Base-by-base conservation (phyloP, 2,113 vertebrate species). In the Phaethon lepturus region DNA sequence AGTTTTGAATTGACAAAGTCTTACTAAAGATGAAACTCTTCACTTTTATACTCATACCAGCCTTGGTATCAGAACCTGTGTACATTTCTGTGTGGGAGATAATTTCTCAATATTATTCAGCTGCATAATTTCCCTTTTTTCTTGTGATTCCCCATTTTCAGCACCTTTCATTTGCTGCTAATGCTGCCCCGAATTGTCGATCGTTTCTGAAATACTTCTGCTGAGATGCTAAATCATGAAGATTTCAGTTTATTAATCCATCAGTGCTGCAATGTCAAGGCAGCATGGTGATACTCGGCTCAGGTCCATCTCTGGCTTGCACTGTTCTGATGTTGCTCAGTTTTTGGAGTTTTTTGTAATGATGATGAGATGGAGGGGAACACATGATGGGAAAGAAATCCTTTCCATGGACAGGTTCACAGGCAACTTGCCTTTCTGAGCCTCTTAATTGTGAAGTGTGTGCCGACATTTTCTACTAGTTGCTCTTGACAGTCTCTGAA, bases 21-120 rank as follows among this genome's bases (percentile, higher is more conserved):
- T 82, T 90, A 93, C 47, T 94, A 73, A 96, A 96, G 87, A 66
- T 66, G 96, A 95, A 97, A 97, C 87, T 90, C 86, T 72, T 95
- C 93, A 88, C 85, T 96, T 96, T 89, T 91, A 76, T 52, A 89
- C 44, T 91, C 80, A 62, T 58, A 93, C 42, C 73, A 91, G 42
- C 42, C 74, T 53, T 72, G 38, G 80, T 93, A 79, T 85, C 83
- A 87, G 74, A 93, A 95, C 58, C 49, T 69, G 66, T 73, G 53
- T 58, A 76, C 62, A 62, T 86, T 76, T 60, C 33, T 1, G 12
- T 1, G 71, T 86, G 74, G 90, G 94, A 96, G 75, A 80, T 44
- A n/a, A 62, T 69, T 90, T 97, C 67, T 93, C 58, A 60, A 0
- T 93, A 95, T 97, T 97, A 97, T 91, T 96, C 95, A 95, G 87